phyloP scores from a whole-genome alignment of 1,140 invertebrate genomes.

The Asbolus verrucosus region DNA sequence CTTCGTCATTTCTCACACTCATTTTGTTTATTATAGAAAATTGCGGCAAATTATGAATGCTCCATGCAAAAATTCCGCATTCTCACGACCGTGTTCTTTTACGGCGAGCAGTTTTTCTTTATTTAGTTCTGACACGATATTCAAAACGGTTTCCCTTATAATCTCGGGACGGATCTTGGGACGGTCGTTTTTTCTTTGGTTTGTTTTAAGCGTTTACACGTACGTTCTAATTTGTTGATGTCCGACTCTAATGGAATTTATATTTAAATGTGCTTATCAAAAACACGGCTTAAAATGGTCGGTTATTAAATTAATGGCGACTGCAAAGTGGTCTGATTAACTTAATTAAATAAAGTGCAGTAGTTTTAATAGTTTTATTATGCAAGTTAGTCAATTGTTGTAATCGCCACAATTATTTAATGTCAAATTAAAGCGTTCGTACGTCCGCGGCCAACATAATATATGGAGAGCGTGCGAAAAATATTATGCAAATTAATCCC shows the following conservation, averaged over 20 bases:
- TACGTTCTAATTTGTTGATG: slow-evolving; percentile 14
- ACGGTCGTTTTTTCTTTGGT: slow-evolving; percentile 3
- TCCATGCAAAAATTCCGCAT: slow-evolving; percentile 7
- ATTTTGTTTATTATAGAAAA: slow-evolving; percentile 53
- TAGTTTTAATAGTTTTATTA: slow-evolving; percentile 46
- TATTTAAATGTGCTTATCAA: slow-evolving; percentile 40
- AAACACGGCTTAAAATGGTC: slow-evolving; percentile 27
- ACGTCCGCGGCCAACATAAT: slow-evolving; percentile 3
- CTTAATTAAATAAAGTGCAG: slow-evolving; percentile 42
- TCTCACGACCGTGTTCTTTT: slow-evolving; percentile 18
- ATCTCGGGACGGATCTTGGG: not conserved
- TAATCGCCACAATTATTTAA: slow-evolving; percentile 43
- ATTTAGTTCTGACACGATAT: not conserved
- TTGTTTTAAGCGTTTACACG: not conserved
- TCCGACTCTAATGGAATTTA: not conserved
- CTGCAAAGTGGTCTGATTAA: slow-evolving; percentile 46
- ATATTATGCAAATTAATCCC: slow-evolving; percentile 31
- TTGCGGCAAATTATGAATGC: slow-evolving; percentile 46
- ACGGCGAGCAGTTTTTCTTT: not conserved
- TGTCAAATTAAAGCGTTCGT: slow-evolving; percentile 37
- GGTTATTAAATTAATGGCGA: slow-evolving; percentile 45
- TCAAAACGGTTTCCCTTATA: not conserved
- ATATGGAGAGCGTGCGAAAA: not conserved
- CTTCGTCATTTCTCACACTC: slow-evolving; percentile 49
- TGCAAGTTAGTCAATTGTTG: slow-evolving; percentile 45